Percentiles rank a stretch among this genome's conserved stretches.
These are phyloP conservation scores for Melanotaenia pygmaea DNA, from an alignment of 2,797 vertebrate species.

Conservation along the genomic window DNA sequence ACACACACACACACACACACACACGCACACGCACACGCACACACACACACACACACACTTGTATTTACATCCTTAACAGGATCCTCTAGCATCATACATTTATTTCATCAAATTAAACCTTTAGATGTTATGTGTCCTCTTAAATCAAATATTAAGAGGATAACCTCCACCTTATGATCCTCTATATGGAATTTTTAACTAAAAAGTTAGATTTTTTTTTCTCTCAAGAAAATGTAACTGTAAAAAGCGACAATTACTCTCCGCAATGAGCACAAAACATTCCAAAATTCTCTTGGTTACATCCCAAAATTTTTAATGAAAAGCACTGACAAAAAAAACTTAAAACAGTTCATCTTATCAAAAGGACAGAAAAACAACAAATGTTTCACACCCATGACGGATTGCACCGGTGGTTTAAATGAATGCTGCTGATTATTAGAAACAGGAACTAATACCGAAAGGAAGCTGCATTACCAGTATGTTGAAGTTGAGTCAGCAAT, in stretches of 20 bases:
- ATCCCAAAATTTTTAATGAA: not conserved
- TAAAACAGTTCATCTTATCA: not conserved
- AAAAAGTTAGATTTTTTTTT: not conserved
- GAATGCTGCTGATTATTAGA: conserved; percentile 4
- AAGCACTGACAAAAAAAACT: not conserved
- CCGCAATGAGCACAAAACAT: not conserved
- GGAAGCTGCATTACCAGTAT: conserved; percentile 28
- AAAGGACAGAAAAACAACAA: not conserved
- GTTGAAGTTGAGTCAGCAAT: conserved; percentile 45
- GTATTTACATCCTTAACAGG: conserved; percentile 11
- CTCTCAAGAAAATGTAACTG: not conserved
- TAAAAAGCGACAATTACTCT: not conserved
- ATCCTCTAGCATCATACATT: not conserved
- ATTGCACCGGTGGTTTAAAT: conserved; percentile 35
- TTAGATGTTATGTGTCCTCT: not conserved
- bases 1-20: not conserved
- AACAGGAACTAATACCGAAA: conserved; percentile 42
- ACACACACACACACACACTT: conserved; percentile 15
- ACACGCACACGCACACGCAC: conserved; percentile 17
- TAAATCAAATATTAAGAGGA: conserved; percentile 1
- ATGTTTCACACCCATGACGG: conserved; percentile 26
- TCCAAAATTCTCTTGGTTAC: not conserved
- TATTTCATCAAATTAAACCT: not conserved
- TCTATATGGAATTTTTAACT: not conserved
- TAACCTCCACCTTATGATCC: conserved; percentile 1